A percentile compares a stretch with the other conserved stretches of the same genome.
Conservation (phyloP, 2,113 vertebrate genomes). For the Sula dactylatra region DNA sequence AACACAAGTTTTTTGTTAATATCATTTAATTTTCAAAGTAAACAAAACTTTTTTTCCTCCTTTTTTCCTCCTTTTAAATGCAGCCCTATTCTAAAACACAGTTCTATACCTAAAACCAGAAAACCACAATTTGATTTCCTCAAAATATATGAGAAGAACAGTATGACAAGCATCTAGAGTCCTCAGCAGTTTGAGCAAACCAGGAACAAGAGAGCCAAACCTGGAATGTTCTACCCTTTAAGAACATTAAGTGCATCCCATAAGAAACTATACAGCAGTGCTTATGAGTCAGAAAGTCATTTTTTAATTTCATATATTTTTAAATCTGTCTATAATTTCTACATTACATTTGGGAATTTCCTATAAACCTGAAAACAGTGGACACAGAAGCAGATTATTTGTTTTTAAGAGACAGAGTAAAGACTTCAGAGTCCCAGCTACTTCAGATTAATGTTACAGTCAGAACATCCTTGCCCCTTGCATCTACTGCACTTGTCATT, state of each 20-base stretch:
- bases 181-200: not conserved
- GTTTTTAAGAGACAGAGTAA: not conserved
- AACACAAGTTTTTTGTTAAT: not conserved
- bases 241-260: not conserved
- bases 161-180: not conserved
- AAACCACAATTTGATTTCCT: not conserved
- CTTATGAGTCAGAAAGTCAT: not conserved
- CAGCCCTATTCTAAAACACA: not conserved
- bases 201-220: not conserved
- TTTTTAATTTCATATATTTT: not conserved
- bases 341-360: not conserved
- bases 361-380: not conserved
- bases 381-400: not conserved
- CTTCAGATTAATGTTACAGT: not conserved
- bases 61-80: not conserved
- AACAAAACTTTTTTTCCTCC: accelerated
- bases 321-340: not conserved
- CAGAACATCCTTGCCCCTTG: not conserved
- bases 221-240: not conserved
- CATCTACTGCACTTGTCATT: not conserved
- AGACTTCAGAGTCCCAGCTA: not conserved
- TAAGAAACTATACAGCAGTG: not conserved
- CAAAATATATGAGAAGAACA: not conserved
- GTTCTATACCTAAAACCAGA: not conserved
- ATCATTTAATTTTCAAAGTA: not conserved